Base-by-base conservation (phyloP, 2,113 vertebrate genomes). In the Promerops cafer region DNA sequence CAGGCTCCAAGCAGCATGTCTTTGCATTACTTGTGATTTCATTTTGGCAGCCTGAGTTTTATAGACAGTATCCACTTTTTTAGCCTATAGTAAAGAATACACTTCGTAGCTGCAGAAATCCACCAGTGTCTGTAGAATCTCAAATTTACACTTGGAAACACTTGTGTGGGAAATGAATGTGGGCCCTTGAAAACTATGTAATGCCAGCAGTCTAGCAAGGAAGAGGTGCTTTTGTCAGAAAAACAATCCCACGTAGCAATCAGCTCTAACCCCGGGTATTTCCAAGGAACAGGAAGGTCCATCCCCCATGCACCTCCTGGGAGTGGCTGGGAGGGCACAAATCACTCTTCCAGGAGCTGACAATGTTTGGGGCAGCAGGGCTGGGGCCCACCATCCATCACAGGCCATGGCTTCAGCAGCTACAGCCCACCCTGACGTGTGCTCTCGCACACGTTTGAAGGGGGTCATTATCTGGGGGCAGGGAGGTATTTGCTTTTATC, bases 401-500 rank as follows among this genome's bases (percentile, higher is more conserved):
- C 5, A 4, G 33, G 40, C 52, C 23, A 7, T 2, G 23, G 60
- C 44, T 16, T 39, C 39, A 21, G 42, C 28, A 47, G 31, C 31
- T 37, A 7, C 56, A 57, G 42, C 7, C 35, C 35, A 31, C 42
- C 18, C 31, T 28, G n/a, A 11, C 0, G 0, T 3, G 9, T 21
- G 22, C 33, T 42, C 31, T 49, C 1, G 0, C 35, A 30, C 18
- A 9, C 2, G 19, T 64, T 45, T 39, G 33, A 49, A 19, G 52
- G 20, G 16, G n/a, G 13, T 45, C 30, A 22, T 47, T 39, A 9
- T 18, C 28, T 45, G 37, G 14, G 17, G 19, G 17, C 65, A 79
- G 44, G 52, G 5, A 35, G 52, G 20, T 22, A 22, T 65, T 52
- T n/a, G 37, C 1, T 28, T 44, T 52, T n/a, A 26, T 35, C 16